Evolutionary conservation across 2,888 invertebrate species (phyloP).

Genomic region (Trichacis sp.): DNA sequence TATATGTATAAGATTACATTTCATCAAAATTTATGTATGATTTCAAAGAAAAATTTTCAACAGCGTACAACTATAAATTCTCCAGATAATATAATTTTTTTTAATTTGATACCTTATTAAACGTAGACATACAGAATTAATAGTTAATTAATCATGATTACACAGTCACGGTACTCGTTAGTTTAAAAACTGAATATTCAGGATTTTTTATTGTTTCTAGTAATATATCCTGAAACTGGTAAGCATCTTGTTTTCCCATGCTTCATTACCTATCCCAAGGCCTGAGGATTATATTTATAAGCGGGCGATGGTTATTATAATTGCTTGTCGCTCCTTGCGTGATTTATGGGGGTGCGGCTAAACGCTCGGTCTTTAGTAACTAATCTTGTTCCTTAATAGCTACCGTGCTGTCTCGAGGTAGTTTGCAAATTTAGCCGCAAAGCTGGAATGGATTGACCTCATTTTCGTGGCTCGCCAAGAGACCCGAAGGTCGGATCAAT

Average conservation of each 20-base stretch:
- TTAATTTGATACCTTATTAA: too few species aligned
- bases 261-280: conserved; percentile 60
- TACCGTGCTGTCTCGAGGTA: conserved; percentile 47
- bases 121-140: too few species aligned
- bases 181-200: too few species aligned
- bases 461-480: conserved; percentile 28
- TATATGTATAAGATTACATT: too few species aligned
- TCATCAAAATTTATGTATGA: too few species aligned
- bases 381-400: conserved; percentile 60
- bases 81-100: too few species aligned
- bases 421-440: conserved; percentile 44
- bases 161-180: too few species aligned
- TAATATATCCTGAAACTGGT: conserved; percentile 47
- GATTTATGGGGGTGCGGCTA: conserved; percentile 59
- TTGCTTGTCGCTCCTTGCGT: conserved; percentile 62
- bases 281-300: conserved; percentile 60
- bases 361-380: conserved; percentile 57
- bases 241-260: conserved; percentile 54
- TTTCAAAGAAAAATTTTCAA: too few species aligned
- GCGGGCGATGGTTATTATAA: conserved; percentile 63
- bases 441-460: conserved; percentile 44
- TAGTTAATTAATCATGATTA: too few species aligned
- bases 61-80: too few species aligned
- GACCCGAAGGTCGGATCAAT: conserved; percentile 28
- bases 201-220: conserved; percentile 38